Evolutionary conservation across 1,140 invertebrate species (phyloP).

Genomic region (Phocides pigmalion): DNA sequence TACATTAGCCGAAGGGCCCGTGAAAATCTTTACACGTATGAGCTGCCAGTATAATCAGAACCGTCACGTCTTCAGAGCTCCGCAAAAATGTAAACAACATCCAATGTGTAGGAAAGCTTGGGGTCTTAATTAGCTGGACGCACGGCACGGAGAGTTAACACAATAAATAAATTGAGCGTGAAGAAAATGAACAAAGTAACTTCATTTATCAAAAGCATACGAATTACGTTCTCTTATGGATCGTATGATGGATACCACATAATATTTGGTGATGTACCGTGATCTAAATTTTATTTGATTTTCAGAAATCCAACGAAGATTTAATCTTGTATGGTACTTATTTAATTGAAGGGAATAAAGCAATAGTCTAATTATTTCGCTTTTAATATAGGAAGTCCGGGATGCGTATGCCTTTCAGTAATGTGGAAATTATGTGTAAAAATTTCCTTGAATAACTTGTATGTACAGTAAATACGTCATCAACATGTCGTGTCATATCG

Average conservation of each 20-base stretch:
- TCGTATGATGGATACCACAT: background rate
- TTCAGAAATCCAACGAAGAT: no score
- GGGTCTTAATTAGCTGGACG: constrained; percentile 49
- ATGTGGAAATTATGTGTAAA: no score
- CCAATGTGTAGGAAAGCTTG: constrained; percentile 2
- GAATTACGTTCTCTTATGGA: no score
- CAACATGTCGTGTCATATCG: no score
- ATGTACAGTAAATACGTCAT: no score
- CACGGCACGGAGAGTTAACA: constrained; percentile 66
- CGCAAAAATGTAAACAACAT: constrained; percentile 6
- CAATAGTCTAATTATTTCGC: no score
- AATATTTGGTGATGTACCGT: background rate
- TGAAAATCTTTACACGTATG: constrained; percentile 68
- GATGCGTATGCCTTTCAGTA: no score
- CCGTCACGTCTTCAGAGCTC: constrained; percentile 33
- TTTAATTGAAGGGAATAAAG: no score
- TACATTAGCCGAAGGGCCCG: constrained; percentile 77
- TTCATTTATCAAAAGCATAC: constrained; percentile 73
- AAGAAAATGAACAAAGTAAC: constrained; percentile 78
- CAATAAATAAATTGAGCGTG: constrained; percentile 78
- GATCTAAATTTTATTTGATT: no score
- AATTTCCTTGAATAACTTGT: no score
- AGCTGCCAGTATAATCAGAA: constrained; percentile 57
- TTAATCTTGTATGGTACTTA: no score
- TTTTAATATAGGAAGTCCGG: no score